Base-by-base conservation (phyloP, 2,113 vertebrate species). In the Stigmatopora argus region DNA sequence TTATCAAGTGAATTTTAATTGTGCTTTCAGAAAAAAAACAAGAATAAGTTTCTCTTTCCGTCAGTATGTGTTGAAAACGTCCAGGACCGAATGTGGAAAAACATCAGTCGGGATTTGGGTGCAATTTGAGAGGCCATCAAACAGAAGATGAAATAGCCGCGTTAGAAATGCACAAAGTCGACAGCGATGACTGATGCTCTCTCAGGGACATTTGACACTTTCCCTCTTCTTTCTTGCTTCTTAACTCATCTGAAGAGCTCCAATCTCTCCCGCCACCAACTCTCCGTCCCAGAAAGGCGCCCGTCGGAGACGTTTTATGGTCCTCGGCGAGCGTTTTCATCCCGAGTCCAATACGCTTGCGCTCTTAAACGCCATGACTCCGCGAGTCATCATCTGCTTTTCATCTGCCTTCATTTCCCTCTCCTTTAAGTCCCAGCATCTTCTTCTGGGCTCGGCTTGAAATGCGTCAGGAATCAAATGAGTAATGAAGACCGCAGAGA, bases 401-500 rank as follows among this genome's bases (percentile, higher is more conserved):
- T 69, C 52, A 59, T 77, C 74, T 75, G 65, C 19, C 49, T 66
- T 53, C 44, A 44, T 69, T 62, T 79, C 3, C 62, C 53, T 41
- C 18, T 59, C 49, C 65, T 41, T 77, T 70, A 67, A 57, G 75
- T 75, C 66, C 60, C 47, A 57, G 65, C 41, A 49, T 52, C 44
- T 17, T 26, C 31, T 68, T 64, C 47, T 52, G 21, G 44, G 35
- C 15, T 31, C 47, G 31, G 63, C 21, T 56, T 56, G 34, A 68
- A 52, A 72, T 70, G 74, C 70, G 71, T 78, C 78, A 62, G 53
- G 72, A 80, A 47, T 67, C 58, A 66, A 72, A 67, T n/a, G 62
- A 61, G 60, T 84, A 85, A 89, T 83, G 81, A 87, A 79, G 81
- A 87, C 88, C 81, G 72, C 59, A 60, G 85, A 87, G 84, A 86